Evolutionary conservation across 1,140 invertebrate species (phyloP), one percentile per base, ranked within the genome.

Genomic region (Manduca sexta): DNA sequence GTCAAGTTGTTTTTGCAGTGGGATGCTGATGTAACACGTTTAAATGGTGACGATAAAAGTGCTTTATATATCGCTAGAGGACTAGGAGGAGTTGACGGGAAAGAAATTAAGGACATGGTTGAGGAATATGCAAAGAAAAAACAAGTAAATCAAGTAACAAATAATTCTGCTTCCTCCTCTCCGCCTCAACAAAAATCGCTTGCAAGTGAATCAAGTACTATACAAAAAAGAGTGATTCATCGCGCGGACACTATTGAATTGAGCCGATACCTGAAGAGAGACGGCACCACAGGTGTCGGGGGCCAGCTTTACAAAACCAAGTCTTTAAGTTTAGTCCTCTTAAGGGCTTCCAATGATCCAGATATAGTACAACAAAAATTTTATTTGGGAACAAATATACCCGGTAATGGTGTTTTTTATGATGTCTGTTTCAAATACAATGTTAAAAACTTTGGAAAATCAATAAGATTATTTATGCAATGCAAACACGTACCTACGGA

Each of bases 321-420:
- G 11, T 16, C 17, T n/a, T 18, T 40, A 18, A 40, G 16, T 40
- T 11, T 40, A 7, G 12, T 40, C 16, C 16, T 40, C 16, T 18
- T 40, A 8, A 16, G 38, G 10, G 38, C 38, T 4, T 40, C 18
- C 4, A 18, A 18, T 16, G 11, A 40, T 40, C 8, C 16, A 40
- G n/a, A 17, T 7, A 40, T 40, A 18, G 4, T 7, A 2, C 14
- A 15, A 10, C 21, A 26, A 8, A 26, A 26, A 26, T 40, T 40
- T 17, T 18, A 7, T 40, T 40, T 40, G 18, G 38, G 38, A 40
- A 40, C 38, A n/a, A 40, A 18, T 17, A 18, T 40, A 40, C 10
- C 8, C 10, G 38, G 15, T 4, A 40, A n/a, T n/a, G 38, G 18
- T 18, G 38, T 18, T 6, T 18, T 40, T 11, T 16, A 40, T 17